Evolutionary conservation across 2,113 vertebrate genomes (phyloP).

Genomic region (Strigops habroptila): DNA sequence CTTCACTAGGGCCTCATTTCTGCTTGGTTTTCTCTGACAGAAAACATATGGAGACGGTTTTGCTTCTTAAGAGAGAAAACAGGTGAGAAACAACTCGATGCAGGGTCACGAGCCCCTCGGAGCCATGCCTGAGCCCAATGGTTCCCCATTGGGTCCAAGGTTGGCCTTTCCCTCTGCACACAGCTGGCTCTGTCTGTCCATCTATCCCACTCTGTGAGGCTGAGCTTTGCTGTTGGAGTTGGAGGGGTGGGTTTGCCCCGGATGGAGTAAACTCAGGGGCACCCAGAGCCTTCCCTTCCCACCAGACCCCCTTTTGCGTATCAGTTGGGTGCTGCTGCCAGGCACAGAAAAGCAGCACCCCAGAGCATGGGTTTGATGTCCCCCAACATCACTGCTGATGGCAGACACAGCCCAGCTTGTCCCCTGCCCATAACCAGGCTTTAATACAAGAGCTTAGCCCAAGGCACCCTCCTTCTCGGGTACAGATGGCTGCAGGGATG

Average conservation of each 20-base stretch:
- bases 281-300: background rate
- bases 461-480: background rate
- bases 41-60: background rate
- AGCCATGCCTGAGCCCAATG: background rate
- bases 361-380: background rate
- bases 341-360: background rate
- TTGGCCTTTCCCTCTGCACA: background rate
- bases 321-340: fast-evolving
- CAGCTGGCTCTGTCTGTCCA: background rate
- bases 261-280: background rate
- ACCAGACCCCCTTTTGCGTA: background rate
- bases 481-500: fast-evolving
- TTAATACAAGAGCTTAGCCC: background rate
- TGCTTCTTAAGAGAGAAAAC: background rate
- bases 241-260: background rate
- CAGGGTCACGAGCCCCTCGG: fast-evolving
- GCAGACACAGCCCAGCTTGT: background rate
- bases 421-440: fast-evolving
- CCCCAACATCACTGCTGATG: fast-evolving
- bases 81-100: background rate
- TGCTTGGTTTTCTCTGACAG: background rate
- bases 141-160: background rate
- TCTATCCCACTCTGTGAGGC: background rate
- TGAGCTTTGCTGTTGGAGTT: background rate
- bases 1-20: fast-evolving